Conservation (phyloP, 1,140 invertebrate genomes). For the Anastrepha obliqua region DNA sequence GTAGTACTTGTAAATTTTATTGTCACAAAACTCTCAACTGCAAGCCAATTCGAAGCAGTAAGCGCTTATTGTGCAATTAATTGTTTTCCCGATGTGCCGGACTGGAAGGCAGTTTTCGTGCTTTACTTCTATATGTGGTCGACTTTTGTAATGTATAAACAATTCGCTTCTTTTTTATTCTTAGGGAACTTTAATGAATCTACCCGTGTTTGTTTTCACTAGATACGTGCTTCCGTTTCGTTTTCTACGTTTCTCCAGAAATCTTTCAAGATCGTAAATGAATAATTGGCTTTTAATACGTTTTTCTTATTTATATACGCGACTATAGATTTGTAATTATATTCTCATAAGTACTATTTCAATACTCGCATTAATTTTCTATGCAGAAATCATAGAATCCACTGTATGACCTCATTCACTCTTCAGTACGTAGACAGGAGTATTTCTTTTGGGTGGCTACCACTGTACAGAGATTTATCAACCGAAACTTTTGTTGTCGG, state of each 20-base stretch:
- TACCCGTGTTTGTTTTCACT: too few relatives aligned
- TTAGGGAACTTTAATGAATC: too few relatives aligned
- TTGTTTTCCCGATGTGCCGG: not conserved
- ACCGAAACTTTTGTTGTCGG: constrained; percentile 10
- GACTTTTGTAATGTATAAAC: too few relatives aligned
- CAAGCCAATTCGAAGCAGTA: not conserved
- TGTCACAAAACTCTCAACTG: not conserved
- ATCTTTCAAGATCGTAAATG: too few relatives aligned
- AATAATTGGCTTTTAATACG: too few relatives aligned
- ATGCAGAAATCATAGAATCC: not conserved
- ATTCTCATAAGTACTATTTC: too few relatives aligned
- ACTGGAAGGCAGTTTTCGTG: not conserved
- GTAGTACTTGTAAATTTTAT: not conserved
- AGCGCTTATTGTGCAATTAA: constrained; percentile 13
- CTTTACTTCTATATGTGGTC: not conserved
- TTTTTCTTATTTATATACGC: too few relatives aligned
- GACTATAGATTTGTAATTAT: too few relatives aligned
- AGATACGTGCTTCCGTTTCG: too few relatives aligned
- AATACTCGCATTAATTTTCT: constrained; percentile 1
- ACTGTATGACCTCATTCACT: constrained; percentile 47
- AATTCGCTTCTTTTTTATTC: too few relatives aligned
- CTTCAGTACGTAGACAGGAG: not conserved
- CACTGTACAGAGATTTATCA: not conserved
- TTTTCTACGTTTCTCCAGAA: too few relatives aligned
- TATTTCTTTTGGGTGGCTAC: not conserved